A percentile compares a stretch with the other conserved stretches of the same genome.
These are phyloP conservation scores for Xestia ashworthii DNA, from an alignment of 2,888 invertebrate species.

Conservation along the genomic window DNA sequence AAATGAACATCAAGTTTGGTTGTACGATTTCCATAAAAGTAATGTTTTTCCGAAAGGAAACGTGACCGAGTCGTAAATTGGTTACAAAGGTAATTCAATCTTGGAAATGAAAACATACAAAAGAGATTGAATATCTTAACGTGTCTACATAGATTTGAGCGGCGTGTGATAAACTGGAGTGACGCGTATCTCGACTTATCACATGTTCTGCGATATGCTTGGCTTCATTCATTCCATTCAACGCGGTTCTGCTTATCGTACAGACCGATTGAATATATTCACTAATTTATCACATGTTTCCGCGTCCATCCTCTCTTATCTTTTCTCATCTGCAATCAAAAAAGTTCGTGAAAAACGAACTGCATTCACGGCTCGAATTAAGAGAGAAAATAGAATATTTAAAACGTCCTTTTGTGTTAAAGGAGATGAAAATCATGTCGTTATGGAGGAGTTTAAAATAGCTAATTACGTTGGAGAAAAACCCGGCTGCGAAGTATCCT, in stretches of 20 bases:
- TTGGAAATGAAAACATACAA: constrained; percentile 74
- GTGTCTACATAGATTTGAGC: constrained; percentile 74
- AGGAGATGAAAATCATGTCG: constrained; percentile 77
- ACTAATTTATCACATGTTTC: constrained; percentile 37
- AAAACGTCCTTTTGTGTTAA: constrained; percentile 75
- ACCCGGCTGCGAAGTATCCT: constrained; percentile 68
- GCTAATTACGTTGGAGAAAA: constrained; percentile 79
- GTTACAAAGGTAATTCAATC: constrained; percentile 75
- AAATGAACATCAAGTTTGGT: constrained; percentile 48
- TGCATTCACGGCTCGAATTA: constrained; percentile 66
- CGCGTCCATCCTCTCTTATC: constrained; percentile 29
- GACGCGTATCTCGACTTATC: constrained; percentile 16
- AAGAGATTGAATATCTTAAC: constrained; percentile 74
- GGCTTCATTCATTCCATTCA: constrained; percentile 25
- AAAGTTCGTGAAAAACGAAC: constrained; percentile 55
- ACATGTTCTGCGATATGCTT: constrained; percentile 5
- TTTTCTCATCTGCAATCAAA: constrained; percentile 51
- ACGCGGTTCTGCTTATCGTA: constrained; percentile 5
- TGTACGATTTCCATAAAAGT: constrained; percentile 52
- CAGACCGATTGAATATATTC: constrained; percentile 35
- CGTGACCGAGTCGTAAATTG: constrained; percentile 70
- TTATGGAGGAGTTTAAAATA: constrained; percentile 78
- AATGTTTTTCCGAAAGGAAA: constrained; percentile 67
- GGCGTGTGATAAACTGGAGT: constrained; percentile 21
- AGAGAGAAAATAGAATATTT: constrained; percentile 75